Evolutionary conservation across 2,888 invertebrate genomes (phyloP).

Genomic region (Conops quadrifasciatus): DNA sequence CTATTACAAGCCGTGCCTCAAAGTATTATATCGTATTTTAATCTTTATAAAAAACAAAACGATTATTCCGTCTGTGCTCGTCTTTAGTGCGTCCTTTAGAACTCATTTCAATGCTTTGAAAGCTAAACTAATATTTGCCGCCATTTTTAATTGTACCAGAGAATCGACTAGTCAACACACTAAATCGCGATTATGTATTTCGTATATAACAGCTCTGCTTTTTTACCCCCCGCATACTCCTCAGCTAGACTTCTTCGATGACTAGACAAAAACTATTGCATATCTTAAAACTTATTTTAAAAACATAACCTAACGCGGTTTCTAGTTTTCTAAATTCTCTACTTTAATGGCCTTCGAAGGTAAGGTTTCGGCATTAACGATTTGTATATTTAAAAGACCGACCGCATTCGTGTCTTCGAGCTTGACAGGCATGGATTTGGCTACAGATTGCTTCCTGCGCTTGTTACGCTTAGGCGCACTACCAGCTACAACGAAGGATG

Average conservation of each 20-base stretch:
- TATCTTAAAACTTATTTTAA: conserved; percentile 19
- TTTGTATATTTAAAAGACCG: conserved; percentile 49
- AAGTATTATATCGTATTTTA: no score
- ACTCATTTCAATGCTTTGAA: no score
- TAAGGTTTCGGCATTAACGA: conserved; percentile 48
- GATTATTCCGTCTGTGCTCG: no score
- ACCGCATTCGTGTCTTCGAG: conserved; percentile 37
- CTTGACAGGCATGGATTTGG: conserved; percentile 43
- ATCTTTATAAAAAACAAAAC: no score
- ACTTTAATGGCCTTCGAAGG: conserved; percentile 56
- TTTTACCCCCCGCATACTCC: neutral
- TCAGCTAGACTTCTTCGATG: conserved; percentile 5
- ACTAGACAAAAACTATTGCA: conserved; percentile 27
- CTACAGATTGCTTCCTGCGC: conserved; percentile 50
- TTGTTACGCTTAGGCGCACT: conserved; percentile 40
- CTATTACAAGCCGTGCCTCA: no score
- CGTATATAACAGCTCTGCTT: neutral
- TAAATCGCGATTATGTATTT: neutral
- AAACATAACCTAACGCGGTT: no score
- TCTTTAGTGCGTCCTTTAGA: no score
- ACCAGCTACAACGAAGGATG: conserved; percentile 25
- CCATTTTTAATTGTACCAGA: neutral
- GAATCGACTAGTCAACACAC: neutral
- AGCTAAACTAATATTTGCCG: no score
- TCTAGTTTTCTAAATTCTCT: conserved; percentile 53